Evolutionary conservation across 2,113 vertebrate species (phyloP), one percentile per base, ranked within the genome.

Genomic region (Abramis brama): DNA sequence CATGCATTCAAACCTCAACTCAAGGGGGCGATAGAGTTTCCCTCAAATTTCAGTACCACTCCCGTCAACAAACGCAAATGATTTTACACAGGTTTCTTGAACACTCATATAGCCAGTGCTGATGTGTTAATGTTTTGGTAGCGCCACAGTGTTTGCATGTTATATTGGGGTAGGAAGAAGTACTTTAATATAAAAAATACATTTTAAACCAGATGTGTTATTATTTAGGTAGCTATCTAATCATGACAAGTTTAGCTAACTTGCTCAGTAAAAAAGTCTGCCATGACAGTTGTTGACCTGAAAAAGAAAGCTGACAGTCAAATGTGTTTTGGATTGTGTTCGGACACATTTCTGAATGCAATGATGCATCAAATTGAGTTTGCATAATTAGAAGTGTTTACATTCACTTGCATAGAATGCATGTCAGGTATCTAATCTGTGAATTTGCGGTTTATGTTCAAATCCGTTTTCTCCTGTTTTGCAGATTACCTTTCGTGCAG

Each of bases 401-500:
- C 27, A 57, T 55, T 33, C 19, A 21, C 27, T 6, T 73, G 68
- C 33, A 71, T 11, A 70, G 8, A 70, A 70, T 23, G 8, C 17
- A n/a, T 77, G 75, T 57, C 4, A 8, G 33, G 50, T 23, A 78
- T 78, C 82, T 33, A 64, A 62, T 62, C 78, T 21, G 5, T n/a
- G 19, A 76, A 73, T 52, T 52, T 64, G 25, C 36, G 2, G 17
- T 30, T 71, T 70, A 64, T 6, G 27, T 19, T 77, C 6, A 55
- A 62, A 77, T 74, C 17, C 6, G 10, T 50, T 83, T 77, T 25
- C 21, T 64, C 13, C 12, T 82, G 43, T n/a, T 82, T 86, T 91
- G 57, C 89, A 99, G 98, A 91, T 92, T 92, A 82, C 86, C 94
- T 43, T 98, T 98, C 33, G 97, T 98, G 89, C 98, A 99, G 93